Evolutionary conservation across 2,797 vertebrate species (phyloP), one percentile per base, ranked within the genome.

Genomic region (Hyperoplus lanceolatus): DNA sequence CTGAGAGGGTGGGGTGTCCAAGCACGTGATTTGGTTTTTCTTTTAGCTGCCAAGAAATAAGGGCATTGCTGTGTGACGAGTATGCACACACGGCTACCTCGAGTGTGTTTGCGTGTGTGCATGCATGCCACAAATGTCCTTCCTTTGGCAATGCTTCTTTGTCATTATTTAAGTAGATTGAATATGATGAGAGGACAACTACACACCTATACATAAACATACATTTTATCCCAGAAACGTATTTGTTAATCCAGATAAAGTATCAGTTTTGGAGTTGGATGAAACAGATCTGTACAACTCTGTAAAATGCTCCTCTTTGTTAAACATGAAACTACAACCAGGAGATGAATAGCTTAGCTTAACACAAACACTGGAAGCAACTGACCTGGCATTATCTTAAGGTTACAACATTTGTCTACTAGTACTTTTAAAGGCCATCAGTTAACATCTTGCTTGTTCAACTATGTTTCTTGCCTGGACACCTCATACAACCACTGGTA

Each of bases 11-110:
- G 8, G 49, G 29, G 29, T 15, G 8, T 77, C 55, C 62, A 77
- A 79, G 79, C 68, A 61, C 64, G 69, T 75, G 53, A 75, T 81
- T 79, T 75, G 75, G 54, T 83, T 85, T 72, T 36, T 84, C 8
- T 68, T 63, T 6, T 38, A 6, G 55, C 79, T 81, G 81, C 81
- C 81, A 84, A 85, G 71, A 81, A 73, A 85, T 69, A 76, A 77
- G 73, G 81, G 29, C 69, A 21, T 69, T 73, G 61, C 69, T 74
- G 73, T 83, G 79, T 79, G 39, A 76, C 80, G 51, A 73, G 69
- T 64, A 64, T 58, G 43, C 7, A 7, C 43, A 45, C 6, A 11
- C 43, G 10, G 29, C 29, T 45, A 11, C 6, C 43, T 7, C 43
- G 2, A 58, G 62, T 59, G 59, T 69, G 59, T 60, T 60, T 72